Base-by-base conservation (phyloP, 1,140 invertebrate genomes). In the Amyelois transitella region DNA sequence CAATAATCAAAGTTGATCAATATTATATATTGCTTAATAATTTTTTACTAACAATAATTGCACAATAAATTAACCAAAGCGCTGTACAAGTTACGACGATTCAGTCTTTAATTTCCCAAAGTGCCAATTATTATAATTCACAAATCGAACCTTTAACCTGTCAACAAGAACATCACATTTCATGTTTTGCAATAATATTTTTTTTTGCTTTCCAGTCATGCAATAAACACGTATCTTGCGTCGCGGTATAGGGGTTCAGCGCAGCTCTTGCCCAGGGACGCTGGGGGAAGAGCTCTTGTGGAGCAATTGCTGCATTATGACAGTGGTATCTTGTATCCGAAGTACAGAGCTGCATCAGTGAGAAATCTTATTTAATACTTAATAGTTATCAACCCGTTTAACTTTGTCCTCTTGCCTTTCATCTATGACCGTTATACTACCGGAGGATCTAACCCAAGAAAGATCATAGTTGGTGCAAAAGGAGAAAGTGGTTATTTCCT, bases 271-370 rank as follows among this genome's bases (percentile, higher is more conserved):
- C 92, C 92, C 0, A 80, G 81, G 49, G 90, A 92, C 28, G 77
- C 89, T 0, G 81, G 88, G 44, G 76, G 80, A 18, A 68, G 91
- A 54, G 91, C 91, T 1, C 18, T 90, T 1, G 84, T 92, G 0
- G 91, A 93, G 53, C 85, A 90, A 56, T 71, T 87, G 32, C 67
- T 92, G 25, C 86, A 90, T 66, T 92, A 91, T 66, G 89, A 92
- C 66, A 84, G 86, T 24, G 88, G 90, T 18, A 80, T 86, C 2
- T 67, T 92, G 1, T 90, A 81, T 50, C 74, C 78, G 5, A 60
- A 62, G 8, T 72, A 72, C 20, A 57, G 59, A 6, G 61, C 69
- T 18, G 68, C 72, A 18, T 64, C 77, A 17, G 82, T 86, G 32
- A 79, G 77, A 73, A 24, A 54, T 43, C 10, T 7, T 14, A 22